phyloP scores from a whole-genome alignment of 35 echinoderm and acorn worm genomes.

The Eucidaris tribuloides region DNA sequence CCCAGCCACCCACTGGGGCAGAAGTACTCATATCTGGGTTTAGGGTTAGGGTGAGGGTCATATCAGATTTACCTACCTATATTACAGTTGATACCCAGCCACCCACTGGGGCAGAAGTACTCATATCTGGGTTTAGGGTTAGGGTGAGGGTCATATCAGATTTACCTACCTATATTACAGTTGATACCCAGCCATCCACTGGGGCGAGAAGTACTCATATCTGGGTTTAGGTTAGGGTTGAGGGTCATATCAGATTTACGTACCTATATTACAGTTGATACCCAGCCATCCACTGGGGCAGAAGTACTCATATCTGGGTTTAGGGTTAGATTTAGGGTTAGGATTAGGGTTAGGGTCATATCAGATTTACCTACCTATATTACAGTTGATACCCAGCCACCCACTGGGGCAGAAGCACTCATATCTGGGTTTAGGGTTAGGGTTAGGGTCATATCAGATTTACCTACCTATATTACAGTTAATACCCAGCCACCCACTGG shows the following conservation, averaged over 20 bases:
- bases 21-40: not conserved
- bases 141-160: too few species aligned
- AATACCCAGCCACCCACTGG: slow-evolving; percentile 43
- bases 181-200: slow-evolving; percentile 51
- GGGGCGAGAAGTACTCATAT: slow-evolving; percentile 34
- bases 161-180: slow-evolving; percentile 72
- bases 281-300: too few species aligned
- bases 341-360: too few species aligned
- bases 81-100: slow-evolving; percentile 60
- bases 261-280: too few species aligned
- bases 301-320: too few species aligned
- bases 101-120: slow-evolving; percentile 39
- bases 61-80: slow-evolving; percentile 28
- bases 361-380: not conserved
- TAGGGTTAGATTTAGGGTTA: too few species aligned
- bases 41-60: too few species aligned
- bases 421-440: too few species aligned
- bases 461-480: slow-evolving; percentile 67
- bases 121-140: slow-evolving; percentile 36
- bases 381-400: not conserved
- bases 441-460: not conserved
- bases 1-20: not conserved
- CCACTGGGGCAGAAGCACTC: not conserved
- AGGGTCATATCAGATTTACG: too few species aligned
- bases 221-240: slow-evolving; percentile 24